phyloP scores from a whole-genome alignment of 2,888 invertebrate species.

The Agonum fuliginosum region DNA sequence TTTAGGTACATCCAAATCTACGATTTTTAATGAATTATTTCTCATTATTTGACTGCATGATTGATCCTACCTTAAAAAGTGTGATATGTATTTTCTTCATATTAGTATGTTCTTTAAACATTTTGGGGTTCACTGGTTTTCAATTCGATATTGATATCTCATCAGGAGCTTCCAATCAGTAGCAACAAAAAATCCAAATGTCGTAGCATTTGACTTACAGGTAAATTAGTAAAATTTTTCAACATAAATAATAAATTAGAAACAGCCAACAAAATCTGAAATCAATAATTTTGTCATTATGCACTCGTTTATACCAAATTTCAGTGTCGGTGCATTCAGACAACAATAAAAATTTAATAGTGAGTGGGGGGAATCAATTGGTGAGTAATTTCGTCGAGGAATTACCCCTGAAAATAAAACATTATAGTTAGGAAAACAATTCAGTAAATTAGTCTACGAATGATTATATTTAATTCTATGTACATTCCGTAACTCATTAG shows the following conservation, averaged over 20 bases:
- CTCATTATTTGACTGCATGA: too few species aligned
- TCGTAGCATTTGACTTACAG: slow-evolving; percentile 36
- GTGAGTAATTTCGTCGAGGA: background rate
- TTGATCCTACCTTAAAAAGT: background rate
- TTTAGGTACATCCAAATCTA: too few species aligned
- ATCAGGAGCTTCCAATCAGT: slow-evolving; percentile 30
- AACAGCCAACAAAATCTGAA: slow-evolving; percentile 48
- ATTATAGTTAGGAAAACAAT: too few species aligned
- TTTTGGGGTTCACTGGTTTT: background rate
- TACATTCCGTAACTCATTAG: too few species aligned
- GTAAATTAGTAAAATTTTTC: slow-evolving; percentile 49
- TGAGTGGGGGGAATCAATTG: slow-evolving; percentile 3
- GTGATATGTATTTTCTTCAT: background rate
- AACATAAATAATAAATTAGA: slow-evolving; percentile 46
- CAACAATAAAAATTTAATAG: slow-evolving; percentile 16
- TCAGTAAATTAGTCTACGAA: too few species aligned
- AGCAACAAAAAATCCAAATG: slow-evolving; percentile 45
- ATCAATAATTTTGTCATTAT: slow-evolving; percentile 46
- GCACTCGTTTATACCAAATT: slow-evolving; percentile 22
- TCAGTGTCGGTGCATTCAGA: slow-evolving; percentile 16
- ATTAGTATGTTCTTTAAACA: background rate
- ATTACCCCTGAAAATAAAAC: background rate
- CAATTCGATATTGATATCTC: slow-evolving; percentile 25
- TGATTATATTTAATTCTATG: too few species aligned
- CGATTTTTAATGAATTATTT: too few species aligned